Percentiles rank a stretch among this genome's conserved stretches.
Evolutionary conservation across 2,113 vertebrate species (phyloP).

Genomic region (Pollachius pollachius): DNA sequence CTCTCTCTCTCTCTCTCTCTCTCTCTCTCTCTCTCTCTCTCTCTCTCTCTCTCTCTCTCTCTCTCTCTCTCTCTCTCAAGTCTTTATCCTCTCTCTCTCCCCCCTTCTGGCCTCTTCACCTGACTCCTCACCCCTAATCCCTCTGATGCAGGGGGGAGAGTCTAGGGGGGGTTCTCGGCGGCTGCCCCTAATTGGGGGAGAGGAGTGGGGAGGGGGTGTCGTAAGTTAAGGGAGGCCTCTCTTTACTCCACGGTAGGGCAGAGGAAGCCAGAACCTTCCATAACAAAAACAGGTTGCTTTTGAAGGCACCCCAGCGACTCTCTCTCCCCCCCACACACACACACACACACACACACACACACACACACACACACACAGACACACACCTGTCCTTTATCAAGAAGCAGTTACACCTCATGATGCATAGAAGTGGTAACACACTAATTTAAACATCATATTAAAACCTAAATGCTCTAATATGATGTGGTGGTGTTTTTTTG

Average conservation of each 20-base stretch:
- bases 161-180: conserved; percentile 21
- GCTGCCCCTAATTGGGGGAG: conserved; percentile 50
- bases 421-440: too few species aligned
- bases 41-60: conserved; percentile 2
- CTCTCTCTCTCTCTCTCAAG: conserved; percentile 36
- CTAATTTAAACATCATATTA: too few species aligned
- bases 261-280: conserved; percentile 2
- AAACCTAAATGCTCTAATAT: too few species aligned
- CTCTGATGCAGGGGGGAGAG: conserved; percentile 20
- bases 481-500: too few species aligned
- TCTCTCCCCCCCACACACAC: too few species aligned
- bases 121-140: conserved; percentile 76
- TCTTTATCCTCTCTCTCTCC: conserved; percentile 28
- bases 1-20: conserved; percentile 21
- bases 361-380: too few species aligned
- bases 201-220: background rate
- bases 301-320: background rate
- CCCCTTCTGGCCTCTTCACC: conserved; percentile 52
- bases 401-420: too few species aligned
- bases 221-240: conserved; percentile 14
- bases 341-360: too few species aligned
- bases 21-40: conserved; percentile 23
- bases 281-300: background rate
- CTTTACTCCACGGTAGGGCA: background rate
- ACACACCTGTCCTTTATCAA: too few species aligned